phyloP scores from a whole-genome alignment of 2,888 invertebrate genomes.

The Polia nebulosa region DNA sequence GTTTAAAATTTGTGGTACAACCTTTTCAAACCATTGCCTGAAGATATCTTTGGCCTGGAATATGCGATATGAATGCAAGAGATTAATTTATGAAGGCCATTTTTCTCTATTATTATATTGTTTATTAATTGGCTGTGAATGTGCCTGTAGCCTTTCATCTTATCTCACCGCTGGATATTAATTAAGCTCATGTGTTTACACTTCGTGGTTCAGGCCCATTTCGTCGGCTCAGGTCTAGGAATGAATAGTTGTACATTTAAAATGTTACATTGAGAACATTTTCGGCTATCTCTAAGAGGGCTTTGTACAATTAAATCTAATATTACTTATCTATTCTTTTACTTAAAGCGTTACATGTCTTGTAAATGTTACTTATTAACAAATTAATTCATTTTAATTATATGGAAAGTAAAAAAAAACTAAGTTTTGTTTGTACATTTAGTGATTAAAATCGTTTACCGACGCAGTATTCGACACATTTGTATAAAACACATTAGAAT shows the following conservation, averaged over 20 bases:
- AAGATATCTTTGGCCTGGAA: not conserved
- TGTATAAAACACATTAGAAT: conserved; percentile 62
- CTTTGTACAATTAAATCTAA: conserved; percentile 62
- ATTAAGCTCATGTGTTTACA: no score
- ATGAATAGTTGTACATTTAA: conserved; percentile 42
- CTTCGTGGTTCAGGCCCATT: not conserved
- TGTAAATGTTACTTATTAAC: conserved; percentile 68
- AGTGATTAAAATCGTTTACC: conserved; percentile 75
- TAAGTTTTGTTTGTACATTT: conserved; percentile 74
- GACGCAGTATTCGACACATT: conserved; percentile 67
- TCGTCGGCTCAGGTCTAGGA: conserved; percentile 10
- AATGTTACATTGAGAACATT: conserved; percentile 41
- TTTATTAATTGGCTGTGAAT: conserved; percentile 23
- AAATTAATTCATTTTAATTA: conserved; percentile 53
- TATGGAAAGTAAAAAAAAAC: conserved; percentile 26
- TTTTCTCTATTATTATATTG: conserved; percentile 21
- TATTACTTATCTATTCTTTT: conserved; percentile 61
- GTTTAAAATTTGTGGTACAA: conserved; percentile 26
- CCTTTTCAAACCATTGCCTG: conserved; percentile 22
- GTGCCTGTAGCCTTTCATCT: conserved; percentile 9
- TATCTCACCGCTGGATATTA: conserved; percentile 4
- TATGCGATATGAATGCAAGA: not conserved
- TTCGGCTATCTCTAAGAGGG: conserved; percentile 58
- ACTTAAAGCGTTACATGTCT: conserved; percentile 63
- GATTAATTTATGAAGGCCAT: not conserved